phyloP scores from a whole-genome alignment of 2,888 invertebrate genomes.

The Amorpha juglandis region DNA sequence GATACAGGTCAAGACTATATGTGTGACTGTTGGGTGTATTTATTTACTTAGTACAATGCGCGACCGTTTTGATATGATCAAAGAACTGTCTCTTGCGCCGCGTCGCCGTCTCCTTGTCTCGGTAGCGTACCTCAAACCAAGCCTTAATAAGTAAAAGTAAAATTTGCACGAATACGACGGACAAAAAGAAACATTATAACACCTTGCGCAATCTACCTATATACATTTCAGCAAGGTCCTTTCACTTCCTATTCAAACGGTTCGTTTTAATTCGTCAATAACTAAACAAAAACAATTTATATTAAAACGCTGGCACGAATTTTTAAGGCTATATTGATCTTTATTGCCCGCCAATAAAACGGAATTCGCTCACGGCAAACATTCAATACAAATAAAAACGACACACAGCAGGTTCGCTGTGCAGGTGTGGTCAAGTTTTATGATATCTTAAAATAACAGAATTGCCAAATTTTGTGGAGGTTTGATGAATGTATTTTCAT shows the following conservation, averaged over 20 bases:
- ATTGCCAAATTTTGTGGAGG: background rate
- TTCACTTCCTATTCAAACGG: constrained; percentile 29
- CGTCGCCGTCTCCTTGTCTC: too few relatives aligned
- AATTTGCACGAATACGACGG: constrained; percentile 28
- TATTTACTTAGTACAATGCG: too few relatives aligned
- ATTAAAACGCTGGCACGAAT: constrained; percentile 8
- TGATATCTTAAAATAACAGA: background rate
- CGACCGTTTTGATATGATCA: too few relatives aligned
- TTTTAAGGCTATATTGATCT: constrained; percentile 9
- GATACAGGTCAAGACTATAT: too few relatives aligned
- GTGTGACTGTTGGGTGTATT: too few relatives aligned
- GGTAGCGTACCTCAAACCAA: too few relatives aligned
- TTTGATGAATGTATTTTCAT: too few relatives aligned
- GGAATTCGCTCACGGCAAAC: constrained; percentile 26
- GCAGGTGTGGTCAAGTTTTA: constrained; percentile 32
- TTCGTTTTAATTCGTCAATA: constrained; percentile 24
- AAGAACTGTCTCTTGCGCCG: too few relatives aligned
- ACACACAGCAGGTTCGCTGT: constrained; percentile 46
- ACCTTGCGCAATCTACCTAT: constrained; percentile 28
- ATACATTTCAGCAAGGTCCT: constrained; percentile 27
- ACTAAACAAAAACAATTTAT: constrained; percentile 9
- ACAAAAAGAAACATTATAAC: constrained; percentile 28
- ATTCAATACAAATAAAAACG: constrained; percentile 58
- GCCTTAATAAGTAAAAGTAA: constrained; percentile 27
- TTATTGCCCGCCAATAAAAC: constrained; percentile 19